Conservation (phyloP, 2,113 vertebrate species). For the Baryphthengus martii region DNA sequence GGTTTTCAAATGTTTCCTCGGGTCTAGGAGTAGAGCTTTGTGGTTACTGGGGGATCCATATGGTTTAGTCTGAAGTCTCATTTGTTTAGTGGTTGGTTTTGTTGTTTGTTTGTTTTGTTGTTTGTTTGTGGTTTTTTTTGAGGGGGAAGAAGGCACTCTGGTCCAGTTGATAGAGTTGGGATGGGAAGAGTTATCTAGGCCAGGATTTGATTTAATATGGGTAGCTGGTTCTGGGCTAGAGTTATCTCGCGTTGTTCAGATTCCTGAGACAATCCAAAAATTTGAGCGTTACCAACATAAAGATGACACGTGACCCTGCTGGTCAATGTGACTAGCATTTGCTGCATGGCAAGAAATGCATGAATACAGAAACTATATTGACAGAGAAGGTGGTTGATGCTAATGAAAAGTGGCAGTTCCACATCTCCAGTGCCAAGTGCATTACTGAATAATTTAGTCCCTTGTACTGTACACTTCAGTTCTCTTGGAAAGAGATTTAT, state of each 20-base stretch:
- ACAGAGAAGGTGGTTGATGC: background rate
- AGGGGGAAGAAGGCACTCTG: background rate
- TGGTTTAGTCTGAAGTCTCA: background rate
- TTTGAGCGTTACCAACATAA: background rate
- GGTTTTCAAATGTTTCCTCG: background rate
- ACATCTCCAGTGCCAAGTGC: background rate
- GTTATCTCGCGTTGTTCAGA: background rate
- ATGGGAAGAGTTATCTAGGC: background rate
- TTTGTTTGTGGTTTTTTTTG: too few relatives aligned
- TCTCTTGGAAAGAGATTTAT: background rate
- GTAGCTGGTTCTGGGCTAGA: background rate
- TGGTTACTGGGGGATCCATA: background rate
- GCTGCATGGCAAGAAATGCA: background rate
- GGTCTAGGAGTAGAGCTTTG: background rate
- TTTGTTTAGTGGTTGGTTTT: background rate
- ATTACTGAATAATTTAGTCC: constrained; percentile 18
- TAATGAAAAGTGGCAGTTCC: background rate
- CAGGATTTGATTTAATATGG: background rate
- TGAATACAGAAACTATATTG: background rate
- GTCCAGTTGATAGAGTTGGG: background rate
- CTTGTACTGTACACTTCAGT: background rate
- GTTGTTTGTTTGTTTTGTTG: too few relatives aligned
- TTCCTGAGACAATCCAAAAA: background rate
- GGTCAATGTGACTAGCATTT: background rate
- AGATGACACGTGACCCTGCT: background rate